A percentile compares a stretch with the other conserved stretches of the same genome.
Evolutionary conservation across 2,888 invertebrate genomes (phyloP).

Genomic region (Athalia cordata): DNA sequence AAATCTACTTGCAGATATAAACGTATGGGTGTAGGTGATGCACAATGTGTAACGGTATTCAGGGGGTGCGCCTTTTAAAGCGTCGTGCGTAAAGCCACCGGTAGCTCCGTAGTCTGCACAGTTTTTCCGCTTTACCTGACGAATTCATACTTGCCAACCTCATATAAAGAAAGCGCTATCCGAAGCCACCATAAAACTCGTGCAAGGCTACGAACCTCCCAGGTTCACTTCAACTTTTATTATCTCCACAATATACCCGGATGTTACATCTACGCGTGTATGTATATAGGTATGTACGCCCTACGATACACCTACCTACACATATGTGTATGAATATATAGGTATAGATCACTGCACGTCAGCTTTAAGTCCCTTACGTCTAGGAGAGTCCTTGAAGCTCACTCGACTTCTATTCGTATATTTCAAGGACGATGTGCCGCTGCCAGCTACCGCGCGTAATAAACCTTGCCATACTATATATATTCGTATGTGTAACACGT

Average conservation of each 20-base stretch:
- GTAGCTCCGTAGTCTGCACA: neutral
- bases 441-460: conserved; percentile 11
- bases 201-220: conserved; percentile 23
- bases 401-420: conserved; percentile 33
- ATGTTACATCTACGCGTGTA: conserved; percentile 8
- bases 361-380: conserved; percentile 29
- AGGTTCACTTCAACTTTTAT: conserved; percentile 42
- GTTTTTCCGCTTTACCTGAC: conserved; percentile 30
- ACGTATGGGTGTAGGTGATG: too few species aligned
- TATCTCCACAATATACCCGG: conserved; percentile 37
- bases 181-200: conserved; percentile 34
- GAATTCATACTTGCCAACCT: conserved; percentile 37
- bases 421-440: conserved; percentile 37
- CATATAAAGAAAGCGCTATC: conserved; percentile 32
- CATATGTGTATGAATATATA: conserved; percentile 27
- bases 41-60: neutral
- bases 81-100: conserved; percentile 18
- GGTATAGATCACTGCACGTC: neutral
- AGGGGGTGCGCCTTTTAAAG: conserved; percentile 12
- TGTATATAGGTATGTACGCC: too few species aligned
- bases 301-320: too few species aligned
- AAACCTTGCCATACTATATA: conserved; percentile 11
- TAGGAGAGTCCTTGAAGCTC: conserved; percentile 39
- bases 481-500: neutral
- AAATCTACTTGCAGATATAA: too few species aligned